Evolutionary conservation across 2,888 invertebrate species (phyloP).

Genomic region (Sarcophaga variegata): DNA sequence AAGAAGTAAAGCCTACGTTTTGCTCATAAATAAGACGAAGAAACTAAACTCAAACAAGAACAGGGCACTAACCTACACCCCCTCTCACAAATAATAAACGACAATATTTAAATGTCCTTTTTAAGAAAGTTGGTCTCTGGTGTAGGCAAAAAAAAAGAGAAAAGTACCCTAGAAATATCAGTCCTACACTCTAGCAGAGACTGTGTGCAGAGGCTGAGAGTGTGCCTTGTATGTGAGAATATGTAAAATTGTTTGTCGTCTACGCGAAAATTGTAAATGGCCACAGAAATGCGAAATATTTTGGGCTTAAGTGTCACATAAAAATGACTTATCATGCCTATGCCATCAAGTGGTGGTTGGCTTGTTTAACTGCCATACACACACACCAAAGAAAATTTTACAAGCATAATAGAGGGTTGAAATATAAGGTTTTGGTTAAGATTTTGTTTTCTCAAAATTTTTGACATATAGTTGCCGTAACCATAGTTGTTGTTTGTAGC

Average conservation of each 20-base stretch:
- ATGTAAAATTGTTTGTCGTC: constrained; percentile 17
- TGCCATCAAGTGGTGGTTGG: constrained; percentile 74
- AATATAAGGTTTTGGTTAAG: neutral
- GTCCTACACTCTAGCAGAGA: too few species aligned
- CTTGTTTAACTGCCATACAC: constrained; percentile 69
- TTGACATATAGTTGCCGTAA: too few species aligned
- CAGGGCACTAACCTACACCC: neutral
- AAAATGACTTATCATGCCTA: constrained; percentile 80
- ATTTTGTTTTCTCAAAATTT: neutral
- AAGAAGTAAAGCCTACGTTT: neutral
- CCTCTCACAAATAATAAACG: neutral
- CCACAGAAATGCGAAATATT: constrained; percentile 78
- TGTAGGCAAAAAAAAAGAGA: constrained; percentile 18
- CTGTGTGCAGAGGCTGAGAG: neutral
- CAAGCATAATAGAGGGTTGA: constrained; percentile 3
- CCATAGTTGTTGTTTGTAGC: too few species aligned
- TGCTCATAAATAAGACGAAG: neutral
- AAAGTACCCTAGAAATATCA: neutral
- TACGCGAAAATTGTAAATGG: constrained; percentile 71
- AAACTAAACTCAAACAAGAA: neutral
- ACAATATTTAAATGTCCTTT: neutral
- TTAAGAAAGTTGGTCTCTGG: constrained; percentile 55
- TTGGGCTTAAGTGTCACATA: constrained; percentile 79
- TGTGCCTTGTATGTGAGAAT: neutral
- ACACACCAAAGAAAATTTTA: constrained; percentile 46